Conservation (phyloP, 2,797 vertebrate species). For the Knipowitschia caucasica region DNA sequence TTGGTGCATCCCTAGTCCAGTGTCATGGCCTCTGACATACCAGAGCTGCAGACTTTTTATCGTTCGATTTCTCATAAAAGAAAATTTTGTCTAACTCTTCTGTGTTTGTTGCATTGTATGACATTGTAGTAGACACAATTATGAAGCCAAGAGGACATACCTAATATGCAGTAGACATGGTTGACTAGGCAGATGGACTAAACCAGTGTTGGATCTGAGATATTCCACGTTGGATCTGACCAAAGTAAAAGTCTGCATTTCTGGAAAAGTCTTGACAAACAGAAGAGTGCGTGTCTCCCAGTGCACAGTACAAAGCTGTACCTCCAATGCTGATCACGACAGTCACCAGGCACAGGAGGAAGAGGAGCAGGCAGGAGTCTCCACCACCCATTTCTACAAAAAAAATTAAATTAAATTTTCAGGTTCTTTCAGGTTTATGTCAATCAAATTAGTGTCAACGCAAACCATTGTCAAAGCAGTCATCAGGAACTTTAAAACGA, state of each 20-base stretch:
- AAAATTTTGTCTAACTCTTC: background rate
- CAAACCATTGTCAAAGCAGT: conserved; percentile 85
- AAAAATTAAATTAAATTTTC: background rate
- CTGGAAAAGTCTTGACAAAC: conserved; percentile 92
- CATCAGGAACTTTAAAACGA: conserved; percentile 88
- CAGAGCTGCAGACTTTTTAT: background rate
- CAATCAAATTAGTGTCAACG: conserved; percentile 6
- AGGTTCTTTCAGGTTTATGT: background rate
- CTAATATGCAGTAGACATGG: conserved; percentile 2
- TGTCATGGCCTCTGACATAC: background rate
- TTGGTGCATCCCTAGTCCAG: no score
- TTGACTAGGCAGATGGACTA: conserved; percentile 70
- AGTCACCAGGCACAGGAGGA: conserved; percentile 91
- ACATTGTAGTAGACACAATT: conserved; percentile 15
- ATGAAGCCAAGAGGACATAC: background rate
- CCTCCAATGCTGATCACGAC: conserved; percentile 95
- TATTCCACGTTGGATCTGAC: conserved; percentile 83
- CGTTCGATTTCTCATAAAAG: conserved; percentile 14
- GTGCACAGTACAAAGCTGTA: conserved; percentile 92
- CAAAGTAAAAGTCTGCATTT: conserved; percentile 92
- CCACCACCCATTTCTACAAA: conserved; percentile 86
- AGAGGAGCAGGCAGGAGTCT: conserved; percentile 90
- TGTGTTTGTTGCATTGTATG: background rate
- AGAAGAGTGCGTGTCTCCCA: conserved; percentile 87
- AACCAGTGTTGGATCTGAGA: conserved; percentile 87